Percentiles rank a stretch among this genome's conserved stretches.
phyloP scores from a whole-genome alignment of 2,888 invertebrate species.

The Lepidocyrtoides sp. region DNA sequence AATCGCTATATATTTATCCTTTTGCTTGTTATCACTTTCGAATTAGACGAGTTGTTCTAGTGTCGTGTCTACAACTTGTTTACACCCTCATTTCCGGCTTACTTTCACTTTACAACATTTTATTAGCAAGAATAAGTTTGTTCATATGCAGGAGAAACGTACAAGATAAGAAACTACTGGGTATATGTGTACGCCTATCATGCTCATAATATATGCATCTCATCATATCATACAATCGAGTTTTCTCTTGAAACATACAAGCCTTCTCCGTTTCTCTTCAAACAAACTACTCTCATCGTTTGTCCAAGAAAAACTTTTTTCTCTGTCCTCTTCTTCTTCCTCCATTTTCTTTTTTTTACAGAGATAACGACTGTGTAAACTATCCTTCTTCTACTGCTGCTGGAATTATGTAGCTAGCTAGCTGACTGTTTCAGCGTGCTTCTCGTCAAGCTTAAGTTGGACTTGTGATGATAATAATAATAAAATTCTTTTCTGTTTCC shows the following conservation, averaged over 20 bases:
- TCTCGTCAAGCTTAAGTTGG: slow-evolving; percentile 52
- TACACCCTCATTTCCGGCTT: slow-evolving; percentile 77
- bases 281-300: slow-evolving; percentile 50
- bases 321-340: slow-evolving; percentile 1
- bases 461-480: slow-evolving; percentile 34
- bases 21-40: slow-evolving; percentile 71
- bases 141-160: background rate
- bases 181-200: background rate
- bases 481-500: slow-evolving; percentile 36
- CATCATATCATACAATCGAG: slow-evolving; percentile 18
- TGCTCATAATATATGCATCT: background rate
- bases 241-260: slow-evolving; percentile 37
- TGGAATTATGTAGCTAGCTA: no score
- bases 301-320: slow-evolving; percentile 65
- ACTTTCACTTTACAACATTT: slow-evolving; percentile 64
- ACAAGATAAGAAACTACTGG: background rate
- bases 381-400: slow-evolving; percentile 19
- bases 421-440: slow-evolving; percentile 13
- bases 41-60: slow-evolving; percentile 54
- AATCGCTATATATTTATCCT: slow-evolving; percentile 26
- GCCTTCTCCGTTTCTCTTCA: slow-evolving; percentile 28
- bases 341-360: slow-evolving; percentile 37
- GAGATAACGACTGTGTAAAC: slow-evolving; percentile 68
- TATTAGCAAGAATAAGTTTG: slow-evolving; percentile 16
- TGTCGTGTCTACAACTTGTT: slow-evolving; percentile 72